These are phyloP conservation scores for Priocnemis perturbator DNA, from an alignment of 2,888 invertebrate genomes.

Conservation along the genomic window DNA sequence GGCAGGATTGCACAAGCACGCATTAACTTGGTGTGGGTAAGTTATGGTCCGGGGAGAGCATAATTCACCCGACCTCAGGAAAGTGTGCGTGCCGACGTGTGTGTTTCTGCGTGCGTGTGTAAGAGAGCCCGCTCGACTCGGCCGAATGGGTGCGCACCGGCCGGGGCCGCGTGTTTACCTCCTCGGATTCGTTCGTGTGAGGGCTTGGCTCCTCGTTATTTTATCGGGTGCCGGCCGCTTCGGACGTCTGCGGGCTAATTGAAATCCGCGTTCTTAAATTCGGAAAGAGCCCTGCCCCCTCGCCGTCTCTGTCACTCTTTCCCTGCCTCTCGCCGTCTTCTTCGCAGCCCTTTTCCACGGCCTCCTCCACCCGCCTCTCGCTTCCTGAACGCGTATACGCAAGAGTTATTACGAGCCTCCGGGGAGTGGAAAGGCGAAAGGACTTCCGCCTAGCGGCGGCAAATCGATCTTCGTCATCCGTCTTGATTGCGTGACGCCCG, in stretches of 20 bases:
- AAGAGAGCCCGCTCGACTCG: conserved; percentile 2
- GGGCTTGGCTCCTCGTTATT: conserved; percentile 65
- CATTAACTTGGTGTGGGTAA: conserved; percentile 71
- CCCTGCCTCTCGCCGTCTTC: conserved; percentile 21
- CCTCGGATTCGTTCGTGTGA: conserved; percentile 56
- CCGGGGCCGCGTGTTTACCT: conserved; percentile 41
- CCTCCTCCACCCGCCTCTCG: conserved; percentile 35
- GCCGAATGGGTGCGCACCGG: neutral
- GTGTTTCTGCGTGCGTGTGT: conserved; percentile 14
- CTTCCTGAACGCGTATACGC: neutral
- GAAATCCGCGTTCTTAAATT: conserved; percentile 66
- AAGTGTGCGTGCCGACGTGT: conserved; percentile 58
- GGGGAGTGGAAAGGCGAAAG: too few species aligned
- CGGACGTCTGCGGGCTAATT: conserved; percentile 61
- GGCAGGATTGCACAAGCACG: conserved; percentile 67
- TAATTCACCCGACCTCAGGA: conserved; percentile 68
- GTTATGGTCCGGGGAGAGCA: conserved; percentile 68
- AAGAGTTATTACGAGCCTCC: too few species aligned
- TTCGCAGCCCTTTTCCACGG: conserved; percentile 38
- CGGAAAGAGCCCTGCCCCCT: conserved; percentile 43
- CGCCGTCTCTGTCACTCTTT: conserved; percentile 12
- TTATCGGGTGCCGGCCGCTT: conserved; percentile 61
- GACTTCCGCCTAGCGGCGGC: neutral
- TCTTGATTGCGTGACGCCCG: conserved; percentile 5
- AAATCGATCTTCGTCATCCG: conserved; percentile 8